Evolutionary conservation across 2,113 vertebrate species (phyloP), one percentile per base, ranked within the genome.

Genomic region (Triplophysa siluroides): DNA sequence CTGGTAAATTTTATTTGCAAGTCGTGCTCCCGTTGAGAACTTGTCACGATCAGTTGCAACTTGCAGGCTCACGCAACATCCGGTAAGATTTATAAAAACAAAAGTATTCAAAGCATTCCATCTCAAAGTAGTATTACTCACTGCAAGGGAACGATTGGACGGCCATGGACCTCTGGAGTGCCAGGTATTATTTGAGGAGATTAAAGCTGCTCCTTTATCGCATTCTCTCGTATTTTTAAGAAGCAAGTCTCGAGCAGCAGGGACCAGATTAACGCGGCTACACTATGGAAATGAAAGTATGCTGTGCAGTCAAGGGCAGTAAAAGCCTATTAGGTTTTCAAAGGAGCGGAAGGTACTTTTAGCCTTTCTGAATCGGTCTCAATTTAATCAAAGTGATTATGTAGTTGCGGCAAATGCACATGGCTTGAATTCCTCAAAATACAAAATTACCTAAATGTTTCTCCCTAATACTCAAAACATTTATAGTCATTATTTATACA

Each of bases 251-350:
- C 33, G 66, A 70, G 66, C 66, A 67, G 74, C 78, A 58, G 54
- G 73, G 74, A 29, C 65, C 70, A 73, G 76, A 81, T 81, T 79
- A 79, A 50, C 0, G 0, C 33, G 18, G n/a, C 21, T 16, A 63
- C 65, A 43, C 62, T 58, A 56, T 50, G 79, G 77, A 50, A 62
- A 33, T 52, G 24, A 76, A 84, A 82, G 80, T 29, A 68, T 26
- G 24, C 68, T 16, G 11, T 63, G 67, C 68, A 65, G 77, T 86
- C 81, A 86, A 83, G 79, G 78, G 52, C 77, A 61, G 76, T 21
- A 24, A 78, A 83, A 85, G 80, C 81, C 78, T 78, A 80, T 87
- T 87, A 84, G 26, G 1, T 71, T 79, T 82, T 70, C 80, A 80
- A 75, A 77, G 72, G 73, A 60, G 66, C 61, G 65, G 79, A 85